Evolutionary conservation across 2,888 invertebrate genomes (phyloP), one percentile per base, ranked within the genome.

Genomic region (Yponomeuta plumbellus): DNA sequence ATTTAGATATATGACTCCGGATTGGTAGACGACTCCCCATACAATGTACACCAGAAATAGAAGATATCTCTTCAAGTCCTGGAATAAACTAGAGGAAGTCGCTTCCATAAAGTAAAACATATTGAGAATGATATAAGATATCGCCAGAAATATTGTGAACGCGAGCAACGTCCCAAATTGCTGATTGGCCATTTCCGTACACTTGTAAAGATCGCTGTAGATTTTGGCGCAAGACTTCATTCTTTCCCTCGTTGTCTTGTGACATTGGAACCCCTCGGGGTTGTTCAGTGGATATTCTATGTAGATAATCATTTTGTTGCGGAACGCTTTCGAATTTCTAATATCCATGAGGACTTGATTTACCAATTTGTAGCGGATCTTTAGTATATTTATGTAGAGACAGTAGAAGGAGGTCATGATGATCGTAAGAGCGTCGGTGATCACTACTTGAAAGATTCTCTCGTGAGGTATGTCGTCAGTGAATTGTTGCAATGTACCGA

Each of bases 91-190:
- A 0, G 80, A 75, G 0, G 85, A 84, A 0, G 85, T 86, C 5
- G 85, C 88, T 69, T 87, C 88, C 86, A 88, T 85, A 56, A 88
- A 82, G 69, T 87, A 87, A 70, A 85, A 87, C 68, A 83, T 73
- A 67, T 86, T 81, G 59, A 87, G 68, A 34, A 83, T 74, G 11
- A 83, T 76, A 17, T 75, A 74, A 13, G 76, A 69, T 0, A 83
- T 69, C 59, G 74, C 77, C 11, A 78, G 58, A 0, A 78, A 58
- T 71, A 83, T 73, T 0, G 78, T 84, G n/a, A 80, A 59, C 4
- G 78, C 70, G 20, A 86, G 57, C 6, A 79, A 71, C 3, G 79
- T 67, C 1, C 87, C 86, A 67, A 77, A 87, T 59, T 75, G 70
- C 8, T 69, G 70, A 64, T 81, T 83, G 0, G 72, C 71, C n/a